phyloP scores from a whole-genome alignment of 2,888 invertebrate genomes.

The Papilio protenor region DNA sequence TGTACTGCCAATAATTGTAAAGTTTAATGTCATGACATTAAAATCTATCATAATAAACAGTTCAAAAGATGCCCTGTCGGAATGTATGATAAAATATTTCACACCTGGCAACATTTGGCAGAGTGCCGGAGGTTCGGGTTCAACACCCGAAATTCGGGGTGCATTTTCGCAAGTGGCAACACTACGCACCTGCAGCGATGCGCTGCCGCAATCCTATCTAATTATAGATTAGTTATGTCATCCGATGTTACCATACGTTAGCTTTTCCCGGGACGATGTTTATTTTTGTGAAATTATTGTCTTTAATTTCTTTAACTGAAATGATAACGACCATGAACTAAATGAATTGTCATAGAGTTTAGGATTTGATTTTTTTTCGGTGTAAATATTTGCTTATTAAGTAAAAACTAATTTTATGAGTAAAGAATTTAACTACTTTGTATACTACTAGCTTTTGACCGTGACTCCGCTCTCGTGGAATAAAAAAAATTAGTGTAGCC shows the following conservation, averaged over 20 bases:
- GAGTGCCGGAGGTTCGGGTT: conserved; percentile 52
- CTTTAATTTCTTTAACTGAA: background rate
- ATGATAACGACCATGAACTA: background rate
- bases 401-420: too few species aligned
- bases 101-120: conserved; percentile 74
- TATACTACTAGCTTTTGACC: too few species aligned
- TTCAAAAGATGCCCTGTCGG: conserved; percentile 58
- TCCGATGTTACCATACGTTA: conserved; percentile 48
- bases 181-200: conserved; percentile 76
- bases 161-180: conserved; percentile 65
- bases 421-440: too few species aligned
- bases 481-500: too few species aligned
- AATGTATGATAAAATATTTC: conserved; percentile 61
- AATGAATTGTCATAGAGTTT: background rate
- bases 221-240: conserved; percentile 79
- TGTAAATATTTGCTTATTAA: too few species aligned
- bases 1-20: background rate
- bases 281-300: conserved; percentile 2
- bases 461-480: too few species aligned
- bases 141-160: conserved; percentile 58
- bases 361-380: too few species aligned
- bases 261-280: conserved; percentile 34
- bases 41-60: conserved; percentile 47
- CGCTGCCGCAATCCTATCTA: conserved; percentile 68
- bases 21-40: conserved; percentile 23